These are phyloP conservation scores for Halictus ligatus DNA, from an alignment of 2,888 invertebrate species.

Conservation along the genomic window DNA sequence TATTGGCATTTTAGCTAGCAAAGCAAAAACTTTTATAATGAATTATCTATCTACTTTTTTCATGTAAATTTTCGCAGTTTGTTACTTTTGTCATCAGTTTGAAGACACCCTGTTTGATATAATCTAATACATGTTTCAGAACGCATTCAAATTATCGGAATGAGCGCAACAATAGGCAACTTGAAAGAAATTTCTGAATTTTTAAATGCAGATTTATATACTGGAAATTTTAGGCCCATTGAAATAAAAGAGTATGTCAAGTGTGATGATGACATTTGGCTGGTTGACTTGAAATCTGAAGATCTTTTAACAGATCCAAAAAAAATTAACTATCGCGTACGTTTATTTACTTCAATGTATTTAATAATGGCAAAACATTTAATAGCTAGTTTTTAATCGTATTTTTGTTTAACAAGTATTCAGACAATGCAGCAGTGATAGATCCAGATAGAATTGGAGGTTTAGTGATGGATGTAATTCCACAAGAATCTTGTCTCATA, in stretches of 20 bases:
- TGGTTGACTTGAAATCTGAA: conserved; percentile 86
- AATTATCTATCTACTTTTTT: too few species aligned
- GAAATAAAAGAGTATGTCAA: conserved; percentile 93
- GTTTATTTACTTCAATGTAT: conserved; percentile 55
- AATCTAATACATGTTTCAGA: conserved; percentile 81
- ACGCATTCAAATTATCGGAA: conserved; percentile 94
- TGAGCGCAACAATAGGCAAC: conserved; percentile 99
- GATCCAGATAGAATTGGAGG: conserved; percentile 94
- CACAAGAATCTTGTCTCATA: conserved; percentile 92
- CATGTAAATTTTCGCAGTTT: neutral
- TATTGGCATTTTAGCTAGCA: too few species aligned
- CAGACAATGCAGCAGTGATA: conserved; percentile 85
- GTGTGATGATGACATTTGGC: conserved; percentile 87
- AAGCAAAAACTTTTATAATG: neutral
- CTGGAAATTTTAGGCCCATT: conserved; percentile 95
- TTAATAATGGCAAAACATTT: conserved; percentile 53
- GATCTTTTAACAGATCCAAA: conserved; percentile 86
- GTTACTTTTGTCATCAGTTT: neutral
- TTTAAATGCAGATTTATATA: conserved; percentile 92
- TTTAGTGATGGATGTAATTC: conserved; percentile 92
- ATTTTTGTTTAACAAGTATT: conserved; percentile 85
- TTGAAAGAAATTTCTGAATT: conserved; percentile 92
- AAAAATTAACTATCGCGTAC: conserved; percentile 85
- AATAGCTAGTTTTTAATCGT: conserved; percentile 29
- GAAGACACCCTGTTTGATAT: neutral